phyloP scores from a whole-genome alignment of 2,888 invertebrate species.

The Parascotia fuliginaria region DNA sequence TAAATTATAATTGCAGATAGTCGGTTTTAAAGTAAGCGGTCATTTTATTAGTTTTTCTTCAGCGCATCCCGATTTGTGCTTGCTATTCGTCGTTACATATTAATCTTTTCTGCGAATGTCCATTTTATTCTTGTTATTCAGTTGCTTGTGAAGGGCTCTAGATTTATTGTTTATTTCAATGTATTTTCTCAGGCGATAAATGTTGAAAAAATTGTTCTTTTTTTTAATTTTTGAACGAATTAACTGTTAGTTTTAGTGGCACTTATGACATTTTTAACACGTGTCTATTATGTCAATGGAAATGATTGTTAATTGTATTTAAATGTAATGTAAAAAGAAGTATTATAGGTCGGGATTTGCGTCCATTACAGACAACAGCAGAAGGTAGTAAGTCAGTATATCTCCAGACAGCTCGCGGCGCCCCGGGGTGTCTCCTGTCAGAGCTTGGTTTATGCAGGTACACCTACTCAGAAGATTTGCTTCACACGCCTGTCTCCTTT shows the following conservation, averaged over 20 bases:
- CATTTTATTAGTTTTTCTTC: conserved; percentile 36
- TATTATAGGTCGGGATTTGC: conserved; percentile 37
- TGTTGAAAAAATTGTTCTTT: neutral
- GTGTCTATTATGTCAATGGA: conserved; percentile 20
- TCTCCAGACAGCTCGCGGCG: conserved; percentile 52
- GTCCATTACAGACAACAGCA: conserved; percentile 32
- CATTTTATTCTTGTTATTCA: conserved; percentile 24
- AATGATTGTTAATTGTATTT: conserved; percentile 40
- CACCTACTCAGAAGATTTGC: conserved; percentile 61
- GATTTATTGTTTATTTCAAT: conserved; percentile 29
- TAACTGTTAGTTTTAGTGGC: conserved; percentile 1
- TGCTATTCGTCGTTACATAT: conserved; percentile 37
- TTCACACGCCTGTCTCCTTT: conserved; percentile 58
- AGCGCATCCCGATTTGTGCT: conserved; percentile 30
- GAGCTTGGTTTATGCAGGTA: conserved; percentile 63
- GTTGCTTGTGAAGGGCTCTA: conserved; percentile 19
- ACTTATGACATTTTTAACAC: conserved; percentile 13
- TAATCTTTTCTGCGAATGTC: conserved; percentile 38
- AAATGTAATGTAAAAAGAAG: conserved; percentile 33
- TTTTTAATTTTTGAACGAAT: too few species aligned
- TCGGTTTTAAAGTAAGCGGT: conserved; percentile 31
- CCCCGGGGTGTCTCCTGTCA: conserved; percentile 70
- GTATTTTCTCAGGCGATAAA: conserved; percentile 18
- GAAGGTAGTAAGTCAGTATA: conserved; percentile 54
- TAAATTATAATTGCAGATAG: conserved; percentile 33